Percentiles rank a stretch among this genome's conserved stretches.
Evolutionary conservation across 1,140 invertebrate species (phyloP).

Genomic region (Mactra quadrangularis): DNA sequence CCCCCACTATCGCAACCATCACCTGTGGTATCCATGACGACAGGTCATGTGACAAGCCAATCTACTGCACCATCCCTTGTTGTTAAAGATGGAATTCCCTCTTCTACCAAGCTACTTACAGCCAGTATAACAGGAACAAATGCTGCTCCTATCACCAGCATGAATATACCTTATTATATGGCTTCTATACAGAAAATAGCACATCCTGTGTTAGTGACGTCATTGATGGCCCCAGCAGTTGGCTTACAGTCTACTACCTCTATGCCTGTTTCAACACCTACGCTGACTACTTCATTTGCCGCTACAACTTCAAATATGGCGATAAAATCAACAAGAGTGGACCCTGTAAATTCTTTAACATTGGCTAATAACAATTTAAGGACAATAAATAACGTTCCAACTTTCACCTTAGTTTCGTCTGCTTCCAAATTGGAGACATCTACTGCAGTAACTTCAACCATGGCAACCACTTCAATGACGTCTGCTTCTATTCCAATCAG

Average conservation of each 20-base stretch:
- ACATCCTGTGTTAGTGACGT: slow-evolving; percentile 52
- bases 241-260: slow-evolving; percentile 13
- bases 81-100: slow-evolving; percentile 39
- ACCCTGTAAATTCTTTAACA: slow-evolving; percentile 5
- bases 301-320: not conserved
- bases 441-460: not conserved
- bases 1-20: slow-evolving; percentile 33
- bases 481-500: slow-evolving; percentile 30
- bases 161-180: slow-evolving; percentile 57
- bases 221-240: slow-evolving; percentile 50
- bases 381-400: slow-evolving; percentile 10
- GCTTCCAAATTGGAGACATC: not conserved
- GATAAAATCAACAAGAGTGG: slow-evolving; percentile 27
- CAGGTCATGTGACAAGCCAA: not conserved
- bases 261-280: not conserved
- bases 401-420: slow-evolving; percentile 5
- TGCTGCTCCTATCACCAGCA: not conserved
- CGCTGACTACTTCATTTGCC: not conserved
- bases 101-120: not conserved
- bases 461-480: not conserved
- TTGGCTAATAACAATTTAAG: slow-evolving; percentile 15
- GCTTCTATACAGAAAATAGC: slow-evolving; percentile 55
- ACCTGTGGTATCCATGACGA: slow-evolving; percentile 4
- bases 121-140: not conserved
- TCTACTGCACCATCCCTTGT: slow-evolving; percentile 15